Evolutionary conservation across 2,888 invertebrate genomes (phyloP), one percentile per base, ranked within the genome.

Genomic region (Drosophila barbarae): DNA sequence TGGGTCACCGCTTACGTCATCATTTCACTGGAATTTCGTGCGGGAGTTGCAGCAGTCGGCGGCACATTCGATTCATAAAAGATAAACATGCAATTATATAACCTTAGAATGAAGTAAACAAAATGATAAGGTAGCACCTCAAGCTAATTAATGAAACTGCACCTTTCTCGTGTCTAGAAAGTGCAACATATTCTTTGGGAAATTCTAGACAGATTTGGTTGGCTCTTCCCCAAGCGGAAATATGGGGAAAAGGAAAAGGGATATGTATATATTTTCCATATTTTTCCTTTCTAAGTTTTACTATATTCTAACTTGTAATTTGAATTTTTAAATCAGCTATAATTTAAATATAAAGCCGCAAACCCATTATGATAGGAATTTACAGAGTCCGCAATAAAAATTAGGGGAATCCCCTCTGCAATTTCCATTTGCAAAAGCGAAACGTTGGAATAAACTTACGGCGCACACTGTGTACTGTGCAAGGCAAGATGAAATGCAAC

Each of bases 1-100:
- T 82, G 73, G 82, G 82, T 82, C 82, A 82, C 67, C 71, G 86
- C 82, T 82, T 82, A 82, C 82, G 82, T 82, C 82, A 82, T 81
- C 76, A 73, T 60, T 84, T 82, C 83, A 71, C 78, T 84, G 84
- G 78, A 81, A 78, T 74, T 70, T 56, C 61, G 60, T 67, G 63
- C 72, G 57, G 56, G 60, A 76, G 56, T 54, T 54, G 60, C 65
- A 49, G 59, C 56, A 68, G 69, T 73, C 78, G 82, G 68, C 46
- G 50, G 35, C 44, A 34, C 53, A 41, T 58, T 54, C 21, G 46
- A 60, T 60, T 54, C 50, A 69, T 54, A 51, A 51, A 51, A 70
- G 70, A 54, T 60, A 68, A 59, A 41, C 35, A 44, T 32, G 28
- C 44, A 44, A 53, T 69, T 67, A 69, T 69, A 39, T 50, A 69